These are phyloP conservation scores for Mungos mungo DNA, from an alignment of 2,113 vertebrate genomes.

Conservation along the genomic window DNA sequence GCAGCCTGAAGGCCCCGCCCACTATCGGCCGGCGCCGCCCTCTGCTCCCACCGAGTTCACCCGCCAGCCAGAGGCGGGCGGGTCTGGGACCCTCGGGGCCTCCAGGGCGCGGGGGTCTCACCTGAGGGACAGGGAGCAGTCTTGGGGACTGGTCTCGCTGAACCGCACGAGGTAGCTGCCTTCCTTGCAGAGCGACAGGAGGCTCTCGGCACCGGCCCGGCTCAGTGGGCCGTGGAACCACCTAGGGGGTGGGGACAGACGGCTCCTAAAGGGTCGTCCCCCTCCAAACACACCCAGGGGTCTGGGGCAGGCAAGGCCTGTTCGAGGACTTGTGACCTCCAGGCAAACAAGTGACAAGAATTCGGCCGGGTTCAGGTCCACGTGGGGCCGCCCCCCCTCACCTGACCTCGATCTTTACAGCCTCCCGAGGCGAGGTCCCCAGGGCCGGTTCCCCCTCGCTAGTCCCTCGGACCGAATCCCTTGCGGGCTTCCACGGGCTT, in stretches of 20 bases:
- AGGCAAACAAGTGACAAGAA: neutral
- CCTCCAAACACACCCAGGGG: neutral
- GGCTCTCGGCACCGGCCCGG: conserved; percentile 90
- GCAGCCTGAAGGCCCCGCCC: neutral
- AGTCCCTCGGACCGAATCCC: neutral
- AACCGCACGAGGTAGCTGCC: conserved; percentile 96
- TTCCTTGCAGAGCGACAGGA: conserved; percentile 94
- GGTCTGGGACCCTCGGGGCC: neutral
- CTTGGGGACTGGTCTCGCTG: conserved; percentile 91
- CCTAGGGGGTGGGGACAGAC: conserved; percentile 70
- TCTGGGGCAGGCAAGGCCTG: neutral
- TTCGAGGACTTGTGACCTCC: neutral
- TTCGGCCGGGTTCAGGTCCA: neutral
- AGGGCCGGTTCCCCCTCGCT: too few species aligned
- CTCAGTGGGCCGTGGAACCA: conserved; percentile 96
- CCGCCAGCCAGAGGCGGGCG: fast-evolving
- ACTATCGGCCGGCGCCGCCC: neutral
- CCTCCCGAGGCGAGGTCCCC: neutral
- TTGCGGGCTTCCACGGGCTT: neutral
- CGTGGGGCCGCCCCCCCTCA: neutral
- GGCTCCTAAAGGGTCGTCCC: neutral
- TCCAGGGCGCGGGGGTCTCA: conserved; percentile 40
- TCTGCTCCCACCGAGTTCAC: neutral
- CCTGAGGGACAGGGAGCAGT: conserved; percentile 94
- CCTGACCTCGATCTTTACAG: neutral